Conservation (phyloP, 2,113 vertebrate genomes). For the Eolophus roseicapilla region DNA sequence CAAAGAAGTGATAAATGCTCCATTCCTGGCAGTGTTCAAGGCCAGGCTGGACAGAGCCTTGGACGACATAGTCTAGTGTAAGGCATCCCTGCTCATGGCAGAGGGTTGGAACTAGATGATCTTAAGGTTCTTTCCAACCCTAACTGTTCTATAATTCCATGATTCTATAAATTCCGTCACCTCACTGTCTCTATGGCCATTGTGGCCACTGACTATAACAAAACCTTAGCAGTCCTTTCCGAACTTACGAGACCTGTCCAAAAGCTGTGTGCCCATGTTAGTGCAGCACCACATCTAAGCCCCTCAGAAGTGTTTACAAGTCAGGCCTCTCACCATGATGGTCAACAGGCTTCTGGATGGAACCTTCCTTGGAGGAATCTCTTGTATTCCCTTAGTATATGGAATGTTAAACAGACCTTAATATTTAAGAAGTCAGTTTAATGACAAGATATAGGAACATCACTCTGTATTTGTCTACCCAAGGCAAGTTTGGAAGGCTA, state of each 20-base stretch:
- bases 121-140: not conserved
- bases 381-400: not conserved
- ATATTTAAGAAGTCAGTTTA: not conserved
- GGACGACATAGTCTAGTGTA: not conserved
- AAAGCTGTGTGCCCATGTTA: not conserved
- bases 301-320: not conserved
- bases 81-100: not conserved
- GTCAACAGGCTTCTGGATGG: not conserved
- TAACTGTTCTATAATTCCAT: not conserved
- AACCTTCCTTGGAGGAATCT: not conserved
- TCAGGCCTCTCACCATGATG: not conserved
- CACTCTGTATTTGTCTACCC: not conserved
- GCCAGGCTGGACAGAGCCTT: not conserved
- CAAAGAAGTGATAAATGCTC: too few relatives aligned
- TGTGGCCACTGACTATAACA: not conserved
- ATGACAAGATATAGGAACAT: not conserved
- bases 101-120: not conserved
- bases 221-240: not conserved
- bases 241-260: not conserved
- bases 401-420: not conserved
- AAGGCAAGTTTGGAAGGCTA: not conserved
- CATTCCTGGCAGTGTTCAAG: too few relatives aligned
- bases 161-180: not conserved
- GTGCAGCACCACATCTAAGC: not conserved
- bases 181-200: too few relatives aligned